Conservation (phyloP, 2,797 vertebrate species). For the Craterocephalus amniculus region DNA sequence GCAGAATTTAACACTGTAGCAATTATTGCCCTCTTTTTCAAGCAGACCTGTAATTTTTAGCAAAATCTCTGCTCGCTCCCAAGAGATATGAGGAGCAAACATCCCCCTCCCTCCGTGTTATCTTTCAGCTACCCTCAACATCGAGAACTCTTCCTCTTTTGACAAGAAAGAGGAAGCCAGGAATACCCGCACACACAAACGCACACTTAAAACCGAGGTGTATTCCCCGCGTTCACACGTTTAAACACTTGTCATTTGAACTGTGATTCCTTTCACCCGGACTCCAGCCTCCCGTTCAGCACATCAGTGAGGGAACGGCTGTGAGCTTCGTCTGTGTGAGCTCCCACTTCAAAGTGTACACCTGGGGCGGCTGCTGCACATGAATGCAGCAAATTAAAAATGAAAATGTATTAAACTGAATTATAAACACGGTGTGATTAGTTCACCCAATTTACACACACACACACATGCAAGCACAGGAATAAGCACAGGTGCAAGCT, state of each 20-base stretch:
- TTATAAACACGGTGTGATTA: slow-evolving; percentile 55
- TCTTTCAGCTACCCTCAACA: slow-evolving; percentile 18
- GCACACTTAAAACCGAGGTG: slow-evolving; percentile 5
- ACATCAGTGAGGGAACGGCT: slow-evolving; percentile 24
- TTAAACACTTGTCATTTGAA: slow-evolving; percentile 49
- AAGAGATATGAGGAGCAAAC: slow-evolving; percentile 22
- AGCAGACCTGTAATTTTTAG: slow-evolving; percentile 33
- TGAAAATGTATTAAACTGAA: slow-evolving; percentile 56
- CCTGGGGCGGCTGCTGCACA: slow-evolving; percentile 57
- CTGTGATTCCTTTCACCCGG: slow-evolving; percentile 21
- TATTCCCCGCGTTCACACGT: slow-evolving; percentile 23
- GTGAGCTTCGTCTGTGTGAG: slow-evolving; percentile 28
- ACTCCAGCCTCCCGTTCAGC: slow-evolving; percentile 38
- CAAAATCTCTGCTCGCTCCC: slow-evolving; percentile 26
- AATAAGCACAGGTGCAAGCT: slow-evolving; percentile 60
- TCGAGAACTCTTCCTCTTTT: slow-evolving; percentile 8
- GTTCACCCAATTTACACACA: slow-evolving; percentile 28
- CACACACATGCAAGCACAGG: no score
- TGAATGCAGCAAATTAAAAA: slow-evolving; percentile 66
- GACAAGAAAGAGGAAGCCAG: slow-evolving; percentile 34
- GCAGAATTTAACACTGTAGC: slow-evolving; percentile 15
- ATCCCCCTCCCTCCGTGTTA: slow-evolving; percentile 7
- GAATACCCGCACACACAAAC: slow-evolving; percentile 25
- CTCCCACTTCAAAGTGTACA: slow-evolving; percentile 66
- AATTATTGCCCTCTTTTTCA: slow-evolving; percentile 16